phyloP scores from a whole-genome alignment of 2,888 invertebrate genomes.

The Dryadula phaetusa region DNA sequence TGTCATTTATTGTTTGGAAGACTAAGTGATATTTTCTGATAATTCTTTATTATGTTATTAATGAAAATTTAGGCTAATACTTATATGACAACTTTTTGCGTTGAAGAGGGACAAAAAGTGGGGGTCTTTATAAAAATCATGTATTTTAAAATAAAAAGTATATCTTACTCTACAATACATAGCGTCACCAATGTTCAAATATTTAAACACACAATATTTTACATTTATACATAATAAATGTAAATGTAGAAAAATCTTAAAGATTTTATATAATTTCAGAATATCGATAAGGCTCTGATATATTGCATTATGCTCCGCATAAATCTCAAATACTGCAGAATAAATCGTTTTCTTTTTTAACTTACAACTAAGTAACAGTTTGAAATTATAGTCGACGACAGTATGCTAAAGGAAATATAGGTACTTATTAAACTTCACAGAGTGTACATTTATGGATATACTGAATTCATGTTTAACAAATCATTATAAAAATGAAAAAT shows the following conservation, averaged over 20 bases:
- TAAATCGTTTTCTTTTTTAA: slow-evolving; percentile 18
- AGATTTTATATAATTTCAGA: slow-evolving; percentile 8
- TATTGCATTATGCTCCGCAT: slow-evolving; percentile 20
- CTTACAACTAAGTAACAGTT: slow-evolving; percentile 11
- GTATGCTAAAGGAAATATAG: slow-evolving; percentile 11
- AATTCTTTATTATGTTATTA: too few species aligned
- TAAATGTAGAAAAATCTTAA: not conserved
- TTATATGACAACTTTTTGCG: too few species aligned
- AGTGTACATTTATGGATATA: not conserved
- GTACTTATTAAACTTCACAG: not conserved
- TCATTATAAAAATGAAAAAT: slow-evolving; percentile 19
- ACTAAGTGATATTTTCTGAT: too few species aligned
- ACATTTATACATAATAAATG: not conserved
- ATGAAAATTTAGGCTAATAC: too few species aligned
- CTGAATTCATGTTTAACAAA: slow-evolving; percentile 8
- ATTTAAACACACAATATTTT: not conserved
- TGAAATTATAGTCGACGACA: slow-evolving; percentile 16
- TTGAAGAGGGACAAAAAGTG: too few species aligned
- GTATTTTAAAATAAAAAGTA: too few species aligned
- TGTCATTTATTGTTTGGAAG: too few species aligned
- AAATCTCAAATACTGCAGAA: slow-evolving; percentile 9
- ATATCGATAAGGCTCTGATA: slow-evolving; percentile 20
- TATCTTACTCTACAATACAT: not conserved
- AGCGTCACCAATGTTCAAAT: too few species aligned
- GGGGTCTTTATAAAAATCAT: too few species aligned